These are phyloP conservation scores for Castor canadensis DNA, from an alignment of 2,113 vertebrate species.

Conservation along the genomic window DNA sequence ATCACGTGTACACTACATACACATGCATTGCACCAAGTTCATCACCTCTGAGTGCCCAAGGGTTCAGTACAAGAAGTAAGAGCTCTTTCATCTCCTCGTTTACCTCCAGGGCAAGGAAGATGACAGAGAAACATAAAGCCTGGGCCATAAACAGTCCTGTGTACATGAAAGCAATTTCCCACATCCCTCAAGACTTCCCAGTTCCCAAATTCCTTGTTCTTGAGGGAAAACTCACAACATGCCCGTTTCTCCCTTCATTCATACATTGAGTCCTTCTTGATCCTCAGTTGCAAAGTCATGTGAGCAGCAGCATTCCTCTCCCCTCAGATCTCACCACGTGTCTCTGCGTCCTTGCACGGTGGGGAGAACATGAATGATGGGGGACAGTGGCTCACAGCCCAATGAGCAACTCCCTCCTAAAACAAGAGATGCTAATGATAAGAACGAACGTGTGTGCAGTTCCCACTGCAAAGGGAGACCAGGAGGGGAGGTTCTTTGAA, in stretches of 20 bases:
- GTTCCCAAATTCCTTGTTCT: no score
- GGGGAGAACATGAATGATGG: background rate
- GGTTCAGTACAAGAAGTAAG: background rate
- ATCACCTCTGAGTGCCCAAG: background rate
- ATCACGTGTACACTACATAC: background rate
- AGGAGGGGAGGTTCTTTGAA: background rate
- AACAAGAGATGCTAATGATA: no score
- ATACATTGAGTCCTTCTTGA: no score
- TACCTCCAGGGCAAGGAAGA: background rate
- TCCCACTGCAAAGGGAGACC: background rate
- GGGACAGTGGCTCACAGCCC: background rate
- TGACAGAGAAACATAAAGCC: background rate
- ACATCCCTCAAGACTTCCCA: background rate
- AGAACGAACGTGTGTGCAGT: no score
- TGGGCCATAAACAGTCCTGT: background rate
- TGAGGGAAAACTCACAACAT: background rate
- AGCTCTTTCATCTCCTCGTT: background rate
- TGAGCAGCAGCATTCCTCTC: background rate
- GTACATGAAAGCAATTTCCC: no score
- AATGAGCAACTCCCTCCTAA: background rate
- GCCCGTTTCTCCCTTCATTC: background rate
- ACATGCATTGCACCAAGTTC: background rate
- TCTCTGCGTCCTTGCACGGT: background rate
- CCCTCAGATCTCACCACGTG: background rate
- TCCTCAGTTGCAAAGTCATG: background rate